These are phyloP conservation scores for Passer domesticus DNA, from an alignment of 2,113 vertebrate species.

Conservation along the genomic window DNA sequence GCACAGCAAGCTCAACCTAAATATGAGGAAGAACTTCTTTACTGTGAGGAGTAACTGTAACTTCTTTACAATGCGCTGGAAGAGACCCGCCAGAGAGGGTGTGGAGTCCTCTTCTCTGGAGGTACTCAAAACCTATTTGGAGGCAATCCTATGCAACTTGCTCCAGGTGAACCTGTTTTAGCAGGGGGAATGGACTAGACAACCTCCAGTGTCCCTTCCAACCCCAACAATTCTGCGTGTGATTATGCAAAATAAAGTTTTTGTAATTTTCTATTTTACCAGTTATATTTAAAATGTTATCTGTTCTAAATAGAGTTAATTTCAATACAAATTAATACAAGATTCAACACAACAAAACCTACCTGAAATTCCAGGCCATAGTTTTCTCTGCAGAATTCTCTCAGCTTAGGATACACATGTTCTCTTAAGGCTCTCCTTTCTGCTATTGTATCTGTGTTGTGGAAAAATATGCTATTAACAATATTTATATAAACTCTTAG, in stretches of 20 bases:
- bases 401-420: constrained; percentile 94
- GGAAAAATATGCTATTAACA: constrained; percentile 13
- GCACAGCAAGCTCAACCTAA: neutral
- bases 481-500: neutral
- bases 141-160: neutral
- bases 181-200: neutral
- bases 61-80: neutral
- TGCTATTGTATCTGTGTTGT: constrained; percentile 88
- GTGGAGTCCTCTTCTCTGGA: neutral
- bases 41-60: neutral
- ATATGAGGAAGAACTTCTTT: neutral
- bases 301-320: neutral
- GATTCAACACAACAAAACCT: neutral
- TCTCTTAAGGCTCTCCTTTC: constrained; percentile 94
- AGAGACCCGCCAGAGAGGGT: neutral
- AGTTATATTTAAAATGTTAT: neutral
- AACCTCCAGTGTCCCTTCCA: neutral
- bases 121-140: neutral
- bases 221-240: fast-evolving
- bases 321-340: neutral
- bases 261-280: neutral
- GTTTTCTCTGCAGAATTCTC: constrained; percentile 99
- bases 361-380: constrained; percentile 99
- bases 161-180: neutral
- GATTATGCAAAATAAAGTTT: neutral